Evolutionary conservation across 2,888 invertebrate species (phyloP), one percentile per base, ranked within the genome.

Genomic region (Drosophila flavopinicola): DNA sequence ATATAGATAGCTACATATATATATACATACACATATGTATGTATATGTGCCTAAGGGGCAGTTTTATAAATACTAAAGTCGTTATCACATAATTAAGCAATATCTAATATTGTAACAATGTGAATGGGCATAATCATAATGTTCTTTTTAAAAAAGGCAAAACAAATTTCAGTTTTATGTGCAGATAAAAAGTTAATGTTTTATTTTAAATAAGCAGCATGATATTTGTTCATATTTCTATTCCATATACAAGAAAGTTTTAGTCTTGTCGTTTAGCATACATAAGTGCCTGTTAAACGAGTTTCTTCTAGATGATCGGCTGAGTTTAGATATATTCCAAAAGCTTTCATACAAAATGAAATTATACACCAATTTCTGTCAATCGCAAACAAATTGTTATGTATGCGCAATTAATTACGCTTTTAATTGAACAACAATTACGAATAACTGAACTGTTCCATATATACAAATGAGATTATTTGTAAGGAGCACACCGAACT

Each of bases 401-500:
- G n/a, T 38, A 20, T 38, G 0, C 3, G 1, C 23, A 11, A 37
- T 20, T 20, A 20, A 23, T 2, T 5, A 1, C 11, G 7, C 2
- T 17, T 17, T 11, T 6, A 25, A 1, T 48, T 25, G 9, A 23
- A 24, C 20, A 11, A 4, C 6, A 6, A 20, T 20, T 6, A 24
- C 13, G 23, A 13, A 15, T 11, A 10, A 47, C 5, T 42, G 13
- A 13, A 24, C 13, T 44, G 42, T 23, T 11, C 4, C 41, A 29
- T 7, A 17, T 7, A 17, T 17, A 3, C 5, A 7, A 42, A 24
- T 10, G 2, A 23, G 27, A 13, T 58, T 23, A 29, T 15, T 20
- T n/a, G n/a, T 39, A 25, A 39, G 11, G 24, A 47, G 23, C 47
- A 35, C 15, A 35, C n/a, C 48, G 45, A 67, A 71, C 72, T 54